Conservation (phyloP, 2,113 vertebrate species). For the Cochlearius cochlearius region DNA sequence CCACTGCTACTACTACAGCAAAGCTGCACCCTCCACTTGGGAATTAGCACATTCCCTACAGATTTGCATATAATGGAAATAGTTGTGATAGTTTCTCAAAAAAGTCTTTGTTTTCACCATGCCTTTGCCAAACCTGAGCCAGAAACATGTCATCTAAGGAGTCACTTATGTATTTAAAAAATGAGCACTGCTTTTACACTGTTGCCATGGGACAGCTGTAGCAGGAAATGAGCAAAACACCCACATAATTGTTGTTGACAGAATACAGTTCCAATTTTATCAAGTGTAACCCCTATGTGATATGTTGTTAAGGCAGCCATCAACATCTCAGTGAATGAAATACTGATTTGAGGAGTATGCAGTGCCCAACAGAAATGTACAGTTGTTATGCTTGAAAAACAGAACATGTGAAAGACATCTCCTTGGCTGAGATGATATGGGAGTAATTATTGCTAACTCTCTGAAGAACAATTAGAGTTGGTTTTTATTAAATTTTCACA, state of each 20-base stretch:
- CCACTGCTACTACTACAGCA: neutral
- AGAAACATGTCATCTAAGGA: neutral
- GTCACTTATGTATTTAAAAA: neutral
- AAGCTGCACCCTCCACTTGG: neutral
- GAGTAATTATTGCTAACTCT: conserved; percentile 11
- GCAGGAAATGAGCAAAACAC: conserved; percentile 56
- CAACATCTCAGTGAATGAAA: conserved; percentile 2
- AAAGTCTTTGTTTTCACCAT: neutral
- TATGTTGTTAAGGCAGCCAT: conserved; percentile 36
- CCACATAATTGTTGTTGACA: conserved; percentile 58
- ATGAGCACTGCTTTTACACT: neutral
- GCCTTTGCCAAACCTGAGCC: neutral
- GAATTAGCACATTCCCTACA: neutral
- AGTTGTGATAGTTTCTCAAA: neutral
- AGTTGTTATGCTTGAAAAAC: neutral
- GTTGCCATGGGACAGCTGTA: conserved; percentile 23
- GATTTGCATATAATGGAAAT: neutral
- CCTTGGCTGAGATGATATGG: neutral
- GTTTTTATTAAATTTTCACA: conserved; percentile 22
- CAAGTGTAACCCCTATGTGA: neutral
- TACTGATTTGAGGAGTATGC: neutral
- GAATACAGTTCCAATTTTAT: conserved; percentile 41
- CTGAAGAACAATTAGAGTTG: conserved; percentile 40
- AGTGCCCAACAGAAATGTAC: neutral
- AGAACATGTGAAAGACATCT: neutral